These are phyloP conservation scores for Elymnias hypermnestra DNA, from an alignment of 1,140 invertebrate genomes.

Conservation along the genomic window DNA sequence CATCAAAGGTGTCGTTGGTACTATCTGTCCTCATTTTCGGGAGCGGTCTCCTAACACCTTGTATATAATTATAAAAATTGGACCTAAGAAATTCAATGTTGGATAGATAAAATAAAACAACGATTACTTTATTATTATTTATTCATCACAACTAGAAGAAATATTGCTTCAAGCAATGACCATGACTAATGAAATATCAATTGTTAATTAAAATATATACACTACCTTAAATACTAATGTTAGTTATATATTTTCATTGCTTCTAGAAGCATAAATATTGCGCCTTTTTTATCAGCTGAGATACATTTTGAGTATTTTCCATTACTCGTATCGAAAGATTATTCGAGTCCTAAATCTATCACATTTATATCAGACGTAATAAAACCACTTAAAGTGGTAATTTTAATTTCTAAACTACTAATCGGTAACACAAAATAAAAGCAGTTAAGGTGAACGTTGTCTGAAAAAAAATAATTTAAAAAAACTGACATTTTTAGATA, in stretches of 20 bases:
- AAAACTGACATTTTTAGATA: too few relatives aligned
- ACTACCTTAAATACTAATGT: background rate
- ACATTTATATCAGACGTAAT: slow-evolving; percentile 7
- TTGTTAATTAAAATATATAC: background rate
- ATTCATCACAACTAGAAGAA: slow-evolving; percentile 8
- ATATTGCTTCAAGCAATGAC: slow-evolving; percentile 17
- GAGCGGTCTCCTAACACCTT: too few relatives aligned
- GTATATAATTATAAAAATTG: too few relatives aligned
- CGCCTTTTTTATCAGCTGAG: slow-evolving; percentile 6
- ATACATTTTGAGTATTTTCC: slow-evolving; percentile 6
- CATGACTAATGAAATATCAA: too few relatives aligned
- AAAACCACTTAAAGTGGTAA: slow-evolving; percentile 9
- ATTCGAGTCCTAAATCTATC: slow-evolving; percentile 8
- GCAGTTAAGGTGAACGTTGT: too few relatives aligned
- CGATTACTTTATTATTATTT: slow-evolving; percentile 5
- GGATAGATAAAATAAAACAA: slow-evolving; percentile 4
- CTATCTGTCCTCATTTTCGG: too few relatives aligned
- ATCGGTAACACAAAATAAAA: too few relatives aligned
- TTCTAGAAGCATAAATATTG: background rate
- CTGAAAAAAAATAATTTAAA: too few relatives aligned
- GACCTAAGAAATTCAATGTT: too few relatives aligned
- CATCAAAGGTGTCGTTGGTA: too few relatives aligned
- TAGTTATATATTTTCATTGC: too few relatives aligned
- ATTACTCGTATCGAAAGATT: background rate
- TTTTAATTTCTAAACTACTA: background rate